A percentile compares a stretch with the other conserved stretches of the same genome.
These are phyloP conservation scores for Poeciliopsis presidionis DNA, from an alignment of 2,797 vertebrate genomes.

Conservation along the genomic window DNA sequence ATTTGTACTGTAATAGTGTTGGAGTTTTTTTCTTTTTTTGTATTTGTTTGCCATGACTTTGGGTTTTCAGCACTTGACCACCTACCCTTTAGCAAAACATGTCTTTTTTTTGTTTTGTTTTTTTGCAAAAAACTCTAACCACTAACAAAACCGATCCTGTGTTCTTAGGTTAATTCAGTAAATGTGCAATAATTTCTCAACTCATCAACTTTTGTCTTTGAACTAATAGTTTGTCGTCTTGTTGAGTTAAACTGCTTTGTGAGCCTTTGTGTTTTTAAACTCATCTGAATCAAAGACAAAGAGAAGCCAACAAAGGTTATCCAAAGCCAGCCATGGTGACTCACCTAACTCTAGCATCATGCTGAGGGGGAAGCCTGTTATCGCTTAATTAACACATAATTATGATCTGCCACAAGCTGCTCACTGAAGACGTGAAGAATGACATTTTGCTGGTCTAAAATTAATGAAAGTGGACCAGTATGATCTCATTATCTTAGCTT, in stretches of 20 bases:
- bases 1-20: background rate
- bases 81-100: too few relatives aligned
- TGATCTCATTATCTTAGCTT: background rate
- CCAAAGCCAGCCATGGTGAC: background rate
- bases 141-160: background rate
- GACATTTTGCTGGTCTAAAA: background rate
- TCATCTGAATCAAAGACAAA: background rate
- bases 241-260: background rate
- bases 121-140: background rate
- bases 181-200: background rate
- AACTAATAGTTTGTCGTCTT: background rate
- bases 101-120: background rate
- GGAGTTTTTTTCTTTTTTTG: too few relatives aligned
- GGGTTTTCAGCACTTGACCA: too few relatives aligned
- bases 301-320: background rate
- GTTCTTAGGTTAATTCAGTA: background rate
- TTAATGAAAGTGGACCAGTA: background rate
- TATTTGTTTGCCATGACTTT: too few relatives aligned
- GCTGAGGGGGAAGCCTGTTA: background rate
- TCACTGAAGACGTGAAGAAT: background rate
- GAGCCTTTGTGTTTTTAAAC: background rate
- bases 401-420: background rate
- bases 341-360: background rate
- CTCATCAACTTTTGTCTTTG: background rate
- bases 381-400: conserved; percentile 14